Base-by-base conservation (phyloP, 2,888 invertebrate genomes). In the Tinea semifulvella region DNA sequence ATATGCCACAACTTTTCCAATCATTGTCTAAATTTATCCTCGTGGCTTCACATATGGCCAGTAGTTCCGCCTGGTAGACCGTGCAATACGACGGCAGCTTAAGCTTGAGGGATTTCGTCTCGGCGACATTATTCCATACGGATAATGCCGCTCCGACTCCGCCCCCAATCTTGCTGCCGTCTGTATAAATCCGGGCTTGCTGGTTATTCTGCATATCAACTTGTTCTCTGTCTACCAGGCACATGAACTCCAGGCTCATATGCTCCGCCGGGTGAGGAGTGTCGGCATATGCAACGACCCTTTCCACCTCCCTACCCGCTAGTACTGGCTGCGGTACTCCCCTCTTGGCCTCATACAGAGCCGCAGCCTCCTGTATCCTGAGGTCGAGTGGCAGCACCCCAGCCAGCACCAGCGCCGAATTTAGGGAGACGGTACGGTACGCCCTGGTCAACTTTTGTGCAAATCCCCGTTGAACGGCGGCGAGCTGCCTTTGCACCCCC, bases 151-250 rank as follows among this genome's bases (percentile, higher is more conserved):
- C 27, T 27, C 27, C n/a, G 27, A 27, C 27, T n/a, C 11, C 11
- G 5, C 27, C 27, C 27, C n/a, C 27, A 27, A 27, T 27, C n/a
- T 27, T 27, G 27, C 27, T 27, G 27, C 27, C 27, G 11, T 27
- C 27, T n/a, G 27, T 27, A 27, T 7, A 27, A 27, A 27, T 27
- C 3, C 27, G 5, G 11, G n/a, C 27, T 8, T 22, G 22, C 22
- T 22, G 22, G 22, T 7, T 22, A 8, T 22, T 22, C 5, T 7
- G 6, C 8, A 5, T 22, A 22, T 22, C 22, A 7, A 22, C 22
- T 22, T 22, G 22, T 22, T 22, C 22, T 8, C 22, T 5, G 22
- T 22, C 22, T 22, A 22, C 22, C 22, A 22, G 22, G 22, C 22
- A 7, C 8, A 7, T 5, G 22, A 22, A 22, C 8, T 8, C 22